Evolutionary conservation across 2,797 vertebrate genomes (phyloP).

Genomic region (Peromyscus melanophrys): DNA sequence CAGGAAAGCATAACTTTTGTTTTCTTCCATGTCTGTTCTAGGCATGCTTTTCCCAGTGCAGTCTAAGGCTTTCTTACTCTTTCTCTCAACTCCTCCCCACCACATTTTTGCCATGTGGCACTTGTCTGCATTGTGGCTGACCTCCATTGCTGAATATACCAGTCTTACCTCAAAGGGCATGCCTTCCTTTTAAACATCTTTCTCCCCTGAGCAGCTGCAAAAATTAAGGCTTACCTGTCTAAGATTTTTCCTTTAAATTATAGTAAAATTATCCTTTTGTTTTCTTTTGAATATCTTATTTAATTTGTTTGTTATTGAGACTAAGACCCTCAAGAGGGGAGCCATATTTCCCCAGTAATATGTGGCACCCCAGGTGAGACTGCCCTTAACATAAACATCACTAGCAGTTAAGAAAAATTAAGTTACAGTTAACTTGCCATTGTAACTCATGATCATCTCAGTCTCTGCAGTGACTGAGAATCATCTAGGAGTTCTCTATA

Average conservation of each 20-base stretch:
- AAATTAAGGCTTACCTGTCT: not conserved
- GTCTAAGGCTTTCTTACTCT: not conserved
- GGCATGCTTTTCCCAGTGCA: not conserved
- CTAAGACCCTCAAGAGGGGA: not conserved
- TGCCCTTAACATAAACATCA: not conserved
- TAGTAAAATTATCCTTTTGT: not conserved
- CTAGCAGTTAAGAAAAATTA: not conserved
- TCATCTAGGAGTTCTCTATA: not conserved
- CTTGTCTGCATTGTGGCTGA: not conserved
- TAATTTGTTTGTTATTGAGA: not conserved
- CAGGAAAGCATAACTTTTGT: not conserved
- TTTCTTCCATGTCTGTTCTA: not conserved
- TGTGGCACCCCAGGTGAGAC: not conserved
- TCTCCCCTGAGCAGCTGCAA: not conserved
- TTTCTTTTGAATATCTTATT: not conserved
- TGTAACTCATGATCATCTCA: not conserved
- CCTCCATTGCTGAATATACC: not conserved
- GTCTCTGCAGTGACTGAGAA: conserved; percentile 17
- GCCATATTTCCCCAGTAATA: not conserved
- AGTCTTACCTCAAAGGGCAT: not conserved
- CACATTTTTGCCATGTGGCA: not conserved
- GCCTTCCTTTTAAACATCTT: not conserved
- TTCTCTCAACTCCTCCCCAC: not conserved
- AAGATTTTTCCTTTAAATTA: not conserved
- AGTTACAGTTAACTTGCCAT: not conserved